phyloP scores from a whole-genome alignment of 2,113 vertebrate species.

The Elephas maximus region DNA sequence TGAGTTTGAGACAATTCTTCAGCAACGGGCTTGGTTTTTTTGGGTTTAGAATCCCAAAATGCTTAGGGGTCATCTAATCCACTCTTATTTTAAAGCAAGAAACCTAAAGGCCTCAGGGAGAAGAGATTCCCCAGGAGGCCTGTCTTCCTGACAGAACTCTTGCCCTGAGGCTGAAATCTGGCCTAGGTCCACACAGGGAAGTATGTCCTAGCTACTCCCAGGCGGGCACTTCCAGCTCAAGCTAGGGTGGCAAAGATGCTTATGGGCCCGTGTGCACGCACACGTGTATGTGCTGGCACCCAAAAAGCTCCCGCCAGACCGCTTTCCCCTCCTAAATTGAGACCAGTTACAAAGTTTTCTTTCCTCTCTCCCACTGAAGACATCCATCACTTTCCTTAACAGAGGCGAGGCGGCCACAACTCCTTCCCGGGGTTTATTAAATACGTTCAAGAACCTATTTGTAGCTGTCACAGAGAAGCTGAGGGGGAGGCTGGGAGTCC shows the following conservation, averaged over 20 bases:
- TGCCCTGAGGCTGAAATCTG: fast-evolving
- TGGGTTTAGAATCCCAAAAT: neutral
- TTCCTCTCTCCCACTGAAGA: slow-evolving; percentile 59
- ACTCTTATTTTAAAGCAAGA: neutral
- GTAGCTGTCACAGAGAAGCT: slow-evolving; percentile 69
- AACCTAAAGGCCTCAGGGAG: neutral
- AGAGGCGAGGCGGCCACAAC: slow-evolving; percentile 41
- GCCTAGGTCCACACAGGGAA: neutral
- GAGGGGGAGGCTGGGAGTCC: neutral
- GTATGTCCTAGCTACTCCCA: fast-evolving
- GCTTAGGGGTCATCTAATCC: fast-evolving
- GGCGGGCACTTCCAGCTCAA: neutral
- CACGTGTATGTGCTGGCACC: fast-evolving
- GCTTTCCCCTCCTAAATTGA: neutral
- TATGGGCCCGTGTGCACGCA: fast-evolving
- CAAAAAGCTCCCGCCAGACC: neutral
- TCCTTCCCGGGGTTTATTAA: slow-evolving; percentile 76
- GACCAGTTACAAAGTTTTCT: slow-evolving; percentile 69
- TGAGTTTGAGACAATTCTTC: too few species aligned
- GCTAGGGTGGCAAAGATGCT: neutral
- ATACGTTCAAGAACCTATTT: slow-evolving; percentile 73
- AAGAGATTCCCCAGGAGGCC: neutral
- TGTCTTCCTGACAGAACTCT: neutral
- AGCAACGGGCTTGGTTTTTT: neutral
- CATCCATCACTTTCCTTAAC: slow-evolving; percentile 73